Percentiles rank a stretch among this genome's conserved stretches.
These are phyloP conservation scores for Ptychobarbus kaznakovi DNA, from an alignment of 2,797 vertebrate species.

Conservation along the genomic window DNA sequence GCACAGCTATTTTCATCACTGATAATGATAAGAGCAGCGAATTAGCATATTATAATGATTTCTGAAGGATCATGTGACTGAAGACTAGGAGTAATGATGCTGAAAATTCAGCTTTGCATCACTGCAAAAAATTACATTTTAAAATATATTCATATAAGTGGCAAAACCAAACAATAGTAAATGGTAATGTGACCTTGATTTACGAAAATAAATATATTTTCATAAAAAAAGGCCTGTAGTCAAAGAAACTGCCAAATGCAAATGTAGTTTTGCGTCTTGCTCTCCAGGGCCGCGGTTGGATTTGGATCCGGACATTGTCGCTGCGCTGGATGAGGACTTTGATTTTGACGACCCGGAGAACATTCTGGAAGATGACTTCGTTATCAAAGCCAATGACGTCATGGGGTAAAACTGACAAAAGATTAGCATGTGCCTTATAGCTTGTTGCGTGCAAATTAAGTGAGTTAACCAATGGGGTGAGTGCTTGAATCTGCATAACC, in stretches of 20 bases:
- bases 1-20: not conserved
- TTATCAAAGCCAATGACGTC: conserved; percentile 84
- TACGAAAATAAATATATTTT: not conserved
- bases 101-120: not conserved
- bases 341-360: conserved; percentile 92
- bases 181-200: not conserved
- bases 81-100: not conserved
- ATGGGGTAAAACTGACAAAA: conserved; percentile 68
- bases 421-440: not conserved
- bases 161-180: not conserved
- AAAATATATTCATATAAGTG: not conserved
- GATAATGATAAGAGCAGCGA: not conserved
- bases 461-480: not conserved
- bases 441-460: not conserved
- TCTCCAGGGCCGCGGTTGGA: conserved; percentile 88
- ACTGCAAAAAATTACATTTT: not conserved
- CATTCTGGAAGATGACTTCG: conserved; percentile 93
- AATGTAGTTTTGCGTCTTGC: not conserved
- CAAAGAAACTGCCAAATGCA: not conserved
- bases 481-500: conserved; percentile 8
- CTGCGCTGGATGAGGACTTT: conserved; percentile 95
- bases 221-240: not conserved
- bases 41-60: not conserved
- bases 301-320: conserved; percentile 96
- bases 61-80: not conserved